Base-by-base conservation (phyloP, 2,888 invertebrate species). In the Helicoverpa assulta region DNA sequence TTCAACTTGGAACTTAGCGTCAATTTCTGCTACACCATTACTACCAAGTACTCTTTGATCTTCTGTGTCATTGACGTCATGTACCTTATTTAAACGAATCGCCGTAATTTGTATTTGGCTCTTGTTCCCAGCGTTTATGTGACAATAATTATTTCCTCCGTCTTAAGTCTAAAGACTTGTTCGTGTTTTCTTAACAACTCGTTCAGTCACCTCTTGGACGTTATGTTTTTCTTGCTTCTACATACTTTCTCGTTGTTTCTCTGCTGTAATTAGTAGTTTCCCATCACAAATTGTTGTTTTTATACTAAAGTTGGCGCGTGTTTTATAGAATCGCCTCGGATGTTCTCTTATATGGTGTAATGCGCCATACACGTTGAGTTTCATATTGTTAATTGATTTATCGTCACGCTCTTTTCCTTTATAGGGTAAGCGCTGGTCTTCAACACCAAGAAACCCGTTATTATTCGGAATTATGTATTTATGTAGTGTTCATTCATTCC, bases 371-470 rank as follows among this genome's bases (percentile, higher is more conserved):
- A 60, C 64, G 69, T 73, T 63, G 60, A 80, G 78, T 82, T 82
- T 78, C 73, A 76, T 82, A 78, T 78, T 71, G 78, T 61, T 82
- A 80, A 82, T 82, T 82, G 80, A 82, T 80, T 80, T 69, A 70
- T 80, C 75, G 82, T 81, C 78, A 82, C 80, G 82, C 78, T 82
- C 73, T 82, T 78, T 78, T 78, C 73, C 55, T 76, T 68, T 81
- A 72, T 80, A 56, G 81, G 73, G 75, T 82, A 82, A 70, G 67
- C 57, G 67, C 54, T 63, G 53, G 70, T 74, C 71, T 73, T 71
- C 77, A 61, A 73, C 78, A 68, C 71, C 60, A 68, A 56, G 51
- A 70, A 60, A 50, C 67, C 73, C 71, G 73, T 72, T 82, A 80
- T 78, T 63, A 70, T 66, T 61, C 63, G 2, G 56, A 70, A 37